Conservation (phyloP, 2,113 vertebrate genomes). For the Ivindomyrus marchei region DNA sequence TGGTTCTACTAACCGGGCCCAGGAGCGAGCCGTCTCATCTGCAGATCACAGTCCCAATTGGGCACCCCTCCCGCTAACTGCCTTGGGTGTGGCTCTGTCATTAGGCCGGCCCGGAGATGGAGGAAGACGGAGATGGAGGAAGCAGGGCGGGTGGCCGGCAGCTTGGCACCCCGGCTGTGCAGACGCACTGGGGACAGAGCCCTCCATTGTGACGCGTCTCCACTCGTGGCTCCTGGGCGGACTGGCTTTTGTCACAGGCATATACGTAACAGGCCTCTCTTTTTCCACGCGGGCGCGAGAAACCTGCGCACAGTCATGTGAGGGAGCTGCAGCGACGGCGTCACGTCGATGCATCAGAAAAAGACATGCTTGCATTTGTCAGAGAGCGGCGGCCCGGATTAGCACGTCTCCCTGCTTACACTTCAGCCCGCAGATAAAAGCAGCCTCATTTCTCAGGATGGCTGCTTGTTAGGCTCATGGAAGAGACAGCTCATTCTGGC, state of each 20-base stretch:
- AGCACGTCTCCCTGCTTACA: neutral
- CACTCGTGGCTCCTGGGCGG: neutral
- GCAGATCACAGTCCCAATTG: neutral
- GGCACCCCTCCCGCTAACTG: neutral
- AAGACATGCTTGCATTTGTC: neutral
- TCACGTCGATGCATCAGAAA: neutral
- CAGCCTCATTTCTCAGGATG: neutral
- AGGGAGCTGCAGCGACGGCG: neutral
- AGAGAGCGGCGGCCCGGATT: neutral
- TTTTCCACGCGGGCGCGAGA: neutral
- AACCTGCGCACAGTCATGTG: neutral
- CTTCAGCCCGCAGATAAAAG: neutral
- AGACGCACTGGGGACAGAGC: neutral
- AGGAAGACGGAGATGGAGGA: neutral
- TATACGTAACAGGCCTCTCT: constrained; percentile 3
- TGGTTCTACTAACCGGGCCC: constrained; percentile 27
- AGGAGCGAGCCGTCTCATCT: neutral
- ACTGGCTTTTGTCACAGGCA: neutral
- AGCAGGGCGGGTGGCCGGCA: neutral
- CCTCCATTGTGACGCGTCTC: neutral
- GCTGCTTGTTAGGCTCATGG: neutral
- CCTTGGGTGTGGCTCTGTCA: neutral
- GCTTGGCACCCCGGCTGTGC: neutral
- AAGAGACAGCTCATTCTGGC: neutral
- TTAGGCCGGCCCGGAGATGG: neutral